Percentiles rank a stretch among this genome's conserved stretches.
phyloP scores from a whole-genome alignment of 2,797 vertebrate species.

The Chaunax sp. region DNA sequence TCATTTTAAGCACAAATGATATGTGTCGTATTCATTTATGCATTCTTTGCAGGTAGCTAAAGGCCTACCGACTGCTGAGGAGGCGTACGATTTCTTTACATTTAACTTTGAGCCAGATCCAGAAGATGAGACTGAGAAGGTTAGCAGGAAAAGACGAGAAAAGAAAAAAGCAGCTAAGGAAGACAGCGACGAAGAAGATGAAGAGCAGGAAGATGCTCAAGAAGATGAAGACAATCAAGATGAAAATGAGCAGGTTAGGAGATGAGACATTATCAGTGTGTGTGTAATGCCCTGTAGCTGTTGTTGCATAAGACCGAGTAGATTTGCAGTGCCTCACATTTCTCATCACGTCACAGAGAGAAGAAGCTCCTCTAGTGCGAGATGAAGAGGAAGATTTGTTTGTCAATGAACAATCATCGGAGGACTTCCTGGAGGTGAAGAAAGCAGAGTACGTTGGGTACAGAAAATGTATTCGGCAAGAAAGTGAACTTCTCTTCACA shows the following conservation, averaged over 20 bases:
- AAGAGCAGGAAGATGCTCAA: slow-evolving; percentile 66
- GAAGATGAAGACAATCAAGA: slow-evolving; percentile 70
- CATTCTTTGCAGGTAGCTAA: slow-evolving; percentile 73
- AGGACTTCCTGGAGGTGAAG: slow-evolving; percentile 86
- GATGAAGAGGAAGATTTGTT: slow-evolving; percentile 84
- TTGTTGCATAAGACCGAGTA: neutral
- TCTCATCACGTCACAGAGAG: slow-evolving; percentile 76
- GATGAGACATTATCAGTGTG: neutral
- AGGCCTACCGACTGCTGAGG: slow-evolving; percentile 87
- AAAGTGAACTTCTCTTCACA: slow-evolving; percentile 86
- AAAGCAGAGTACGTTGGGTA: slow-evolving; percentile 86
- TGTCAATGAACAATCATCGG: slow-evolving; percentile 77
- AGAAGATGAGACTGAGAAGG: slow-evolving; percentile 60
- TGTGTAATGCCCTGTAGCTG: neutral
- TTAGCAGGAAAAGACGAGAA: slow-evolving; percentile 52
- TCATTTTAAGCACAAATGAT: neutral
- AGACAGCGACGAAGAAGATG: slow-evolving; percentile 62
- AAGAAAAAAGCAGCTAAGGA: slow-evolving; percentile 49
- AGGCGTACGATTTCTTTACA: slow-evolving; percentile 95
- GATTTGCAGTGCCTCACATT: neutral
- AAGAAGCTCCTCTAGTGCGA: slow-evolving; percentile 81
- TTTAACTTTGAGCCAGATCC: slow-evolving; percentile 90
- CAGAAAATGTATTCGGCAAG: slow-evolving; percentile 76
- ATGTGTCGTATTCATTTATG: slow-evolving; percentile 2
- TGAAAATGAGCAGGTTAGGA: slow-evolving; percentile 76